phyloP scores from a whole-genome alignment of 2,797 vertebrate genomes.

The Neosilurus mollespiculum region DNA sequence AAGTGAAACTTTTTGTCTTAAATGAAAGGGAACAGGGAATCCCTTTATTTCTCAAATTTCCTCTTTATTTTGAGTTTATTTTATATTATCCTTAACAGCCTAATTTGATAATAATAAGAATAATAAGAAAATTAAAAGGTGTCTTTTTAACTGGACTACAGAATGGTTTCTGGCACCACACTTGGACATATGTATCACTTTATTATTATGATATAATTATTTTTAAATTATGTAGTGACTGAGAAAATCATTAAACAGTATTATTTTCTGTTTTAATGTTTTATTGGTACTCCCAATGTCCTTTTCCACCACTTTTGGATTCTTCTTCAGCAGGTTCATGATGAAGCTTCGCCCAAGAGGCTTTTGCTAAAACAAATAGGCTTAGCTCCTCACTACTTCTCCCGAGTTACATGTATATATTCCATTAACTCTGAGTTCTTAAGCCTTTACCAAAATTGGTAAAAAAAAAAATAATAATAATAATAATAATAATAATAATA shows the following conservation, averaged over 20 bases:
- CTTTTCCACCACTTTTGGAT: neutral
- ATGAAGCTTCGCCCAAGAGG: neutral
- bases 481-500: too few relatives aligned
- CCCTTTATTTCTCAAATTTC: neutral
- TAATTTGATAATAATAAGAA: neutral
- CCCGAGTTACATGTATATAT: neutral
- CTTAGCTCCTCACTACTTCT: neutral
- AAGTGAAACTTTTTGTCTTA: constrained; percentile 10
- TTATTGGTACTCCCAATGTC: neutral
- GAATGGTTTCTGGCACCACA: neutral
- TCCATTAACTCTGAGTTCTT: too few relatives aligned
- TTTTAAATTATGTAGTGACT: neutral
- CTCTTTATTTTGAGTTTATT: neutral
- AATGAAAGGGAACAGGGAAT: neutral
- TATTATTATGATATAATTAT: neutral
- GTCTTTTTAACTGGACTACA: neutral
- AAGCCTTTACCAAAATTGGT: neutral
- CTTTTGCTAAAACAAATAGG: neutral
- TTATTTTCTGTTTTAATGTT: neutral
- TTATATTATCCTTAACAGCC: neutral
- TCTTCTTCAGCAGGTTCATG: neutral
- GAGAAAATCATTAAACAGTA: neutral
- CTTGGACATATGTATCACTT: neutral
- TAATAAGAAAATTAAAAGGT: neutral
- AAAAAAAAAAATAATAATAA: too few relatives aligned